Evolutionary conservation across 2,888 invertebrate species (phyloP).

Genomic region (Dusona sp.): DNA sequence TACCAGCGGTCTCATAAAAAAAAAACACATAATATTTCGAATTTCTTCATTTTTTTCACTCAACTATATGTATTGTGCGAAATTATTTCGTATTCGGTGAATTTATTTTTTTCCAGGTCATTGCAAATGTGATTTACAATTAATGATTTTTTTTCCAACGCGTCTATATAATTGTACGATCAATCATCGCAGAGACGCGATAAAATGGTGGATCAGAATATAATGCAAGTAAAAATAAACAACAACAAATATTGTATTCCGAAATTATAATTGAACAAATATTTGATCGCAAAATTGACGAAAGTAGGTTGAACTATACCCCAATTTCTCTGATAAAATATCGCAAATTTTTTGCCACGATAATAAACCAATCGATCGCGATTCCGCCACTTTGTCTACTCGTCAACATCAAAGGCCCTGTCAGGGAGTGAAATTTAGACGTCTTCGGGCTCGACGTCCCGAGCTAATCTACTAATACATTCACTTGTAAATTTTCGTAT

Average conservation of each 20-base stretch:
- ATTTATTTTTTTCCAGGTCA: not conserved
- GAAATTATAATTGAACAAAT: not conserved
- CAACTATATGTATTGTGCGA: no score
- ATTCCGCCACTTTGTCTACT: conserved; percentile 12
- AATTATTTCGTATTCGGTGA: no score
- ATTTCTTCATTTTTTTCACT: not conserved
- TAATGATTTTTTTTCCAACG: not conserved
- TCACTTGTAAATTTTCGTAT: not conserved
- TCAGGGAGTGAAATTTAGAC: conserved; percentile 43
- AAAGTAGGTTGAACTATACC: not conserved
- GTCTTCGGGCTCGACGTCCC: conserved; percentile 21
- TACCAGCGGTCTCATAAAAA: not conserved
- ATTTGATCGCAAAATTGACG: not conserved
- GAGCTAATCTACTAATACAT: not conserved
- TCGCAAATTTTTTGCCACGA: conserved; percentile 12
- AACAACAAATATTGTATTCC: no score
- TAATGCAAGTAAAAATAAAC: not conserved
- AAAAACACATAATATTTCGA: not conserved
- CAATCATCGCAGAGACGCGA: not conserved
- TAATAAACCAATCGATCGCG: conserved; percentile 43
- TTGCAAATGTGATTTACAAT: not conserved
- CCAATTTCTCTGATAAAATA: not conserved
- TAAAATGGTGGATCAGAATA: not conserved
- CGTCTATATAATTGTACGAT: not conserved
- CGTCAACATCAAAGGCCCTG: conserved; percentile 52